Conservation (phyloP, 2,797 vertebrate species). For the Enteromius treurensis region DNA sequence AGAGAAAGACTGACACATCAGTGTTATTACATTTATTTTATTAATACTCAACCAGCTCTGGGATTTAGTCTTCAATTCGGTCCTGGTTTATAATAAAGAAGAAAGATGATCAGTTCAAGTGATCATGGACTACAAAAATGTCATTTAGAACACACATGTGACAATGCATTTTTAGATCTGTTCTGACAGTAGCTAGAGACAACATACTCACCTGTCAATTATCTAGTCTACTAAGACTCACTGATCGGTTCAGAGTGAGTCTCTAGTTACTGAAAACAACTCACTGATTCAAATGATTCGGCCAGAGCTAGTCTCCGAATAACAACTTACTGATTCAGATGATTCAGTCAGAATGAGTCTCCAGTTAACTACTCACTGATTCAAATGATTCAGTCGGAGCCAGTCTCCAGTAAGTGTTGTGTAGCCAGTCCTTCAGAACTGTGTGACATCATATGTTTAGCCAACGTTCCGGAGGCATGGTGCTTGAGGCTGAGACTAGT, state of each 20-base stretch:
- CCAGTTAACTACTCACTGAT: too few species aligned
- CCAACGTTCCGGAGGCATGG: too few species aligned
- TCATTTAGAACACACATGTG: background rate
- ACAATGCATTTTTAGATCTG: background rate
- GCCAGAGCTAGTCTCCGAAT: background rate
- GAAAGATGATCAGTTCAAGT: background rate
- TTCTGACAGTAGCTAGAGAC: background rate
- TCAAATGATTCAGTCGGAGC: too few species aligned
- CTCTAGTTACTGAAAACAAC: background rate
- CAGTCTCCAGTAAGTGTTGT: too few species aligned
- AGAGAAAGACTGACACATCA: background rate
- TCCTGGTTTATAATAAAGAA: background rate
- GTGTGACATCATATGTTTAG: too few species aligned
- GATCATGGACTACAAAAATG: background rate
- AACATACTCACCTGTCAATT: background rate
- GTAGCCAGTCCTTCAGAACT: too few species aligned
- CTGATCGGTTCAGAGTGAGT: background rate
- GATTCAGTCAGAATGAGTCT: too few species aligned
- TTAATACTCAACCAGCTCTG: background rate
- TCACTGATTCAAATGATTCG: background rate
- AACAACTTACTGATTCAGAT: too few species aligned
- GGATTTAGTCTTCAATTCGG: background rate
- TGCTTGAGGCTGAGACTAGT: too few species aligned
- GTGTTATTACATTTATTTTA: background rate
- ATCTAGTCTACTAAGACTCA: background rate